Evolutionary conservation across 2,888 invertebrate genomes (phyloP).

Genomic region (Sminthurides aquaticus): DNA sequence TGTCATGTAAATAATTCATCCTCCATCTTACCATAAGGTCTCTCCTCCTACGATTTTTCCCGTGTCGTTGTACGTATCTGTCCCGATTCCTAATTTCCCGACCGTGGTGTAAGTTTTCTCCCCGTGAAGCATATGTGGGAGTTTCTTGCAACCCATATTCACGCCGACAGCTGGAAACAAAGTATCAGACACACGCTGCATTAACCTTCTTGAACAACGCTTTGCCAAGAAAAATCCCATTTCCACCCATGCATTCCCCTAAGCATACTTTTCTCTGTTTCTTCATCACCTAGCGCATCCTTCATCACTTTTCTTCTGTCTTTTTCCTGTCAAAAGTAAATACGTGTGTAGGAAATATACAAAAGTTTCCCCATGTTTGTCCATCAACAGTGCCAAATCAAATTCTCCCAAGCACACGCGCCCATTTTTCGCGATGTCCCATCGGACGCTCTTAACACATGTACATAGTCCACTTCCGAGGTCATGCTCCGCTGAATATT

Average conservation of each 20-base stretch:
- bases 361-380: too few species aligned
- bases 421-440: too few species aligned
- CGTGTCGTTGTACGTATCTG: conserved; percentile 44
- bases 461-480: too few species aligned
- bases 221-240: background rate
- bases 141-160: conserved; percentile 43
- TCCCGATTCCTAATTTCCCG: conserved; percentile 42
- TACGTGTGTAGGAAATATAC: too few species aligned
- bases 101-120: conserved; percentile 43
- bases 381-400: too few species aligned
- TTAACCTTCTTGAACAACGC: background rate
- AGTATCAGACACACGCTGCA: background rate
- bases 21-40: conserved; percentile 41
- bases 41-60: conserved; percentile 40
- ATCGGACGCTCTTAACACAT: too few species aligned
- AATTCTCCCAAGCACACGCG: too few species aligned
- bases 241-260: background rate
- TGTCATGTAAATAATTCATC: background rate
- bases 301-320: too few species aligned
- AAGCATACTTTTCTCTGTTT: too few species aligned
- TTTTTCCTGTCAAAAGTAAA: too few species aligned
- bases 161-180: conserved; percentile 43
- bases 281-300: too few species aligned
- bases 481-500: too few species aligned
- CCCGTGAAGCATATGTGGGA: conserved; percentile 42